Evolutionary conservation across 2,113 vertebrate species (phyloP), one percentile per base, ranked within the genome.

Genomic region (Rhabdornis inornatus): DNA sequence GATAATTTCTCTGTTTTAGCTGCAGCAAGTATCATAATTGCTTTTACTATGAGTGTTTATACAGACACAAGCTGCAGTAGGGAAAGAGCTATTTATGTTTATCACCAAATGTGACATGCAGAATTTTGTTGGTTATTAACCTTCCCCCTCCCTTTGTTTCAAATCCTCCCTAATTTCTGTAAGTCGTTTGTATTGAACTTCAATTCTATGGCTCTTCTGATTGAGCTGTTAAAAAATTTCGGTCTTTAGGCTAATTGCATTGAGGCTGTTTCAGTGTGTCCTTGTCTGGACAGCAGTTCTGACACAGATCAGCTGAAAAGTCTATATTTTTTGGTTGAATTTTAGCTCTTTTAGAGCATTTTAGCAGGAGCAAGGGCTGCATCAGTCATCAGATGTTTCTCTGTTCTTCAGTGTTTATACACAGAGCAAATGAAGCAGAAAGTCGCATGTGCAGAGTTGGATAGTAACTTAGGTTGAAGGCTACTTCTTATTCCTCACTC

Each of bases 1-100:
- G 71, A 44, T 94, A 90, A 86, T 92, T 70, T 78, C 30, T 92
- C 55, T 61, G 79, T 52, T 95, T 92, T 93, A 92, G 68, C 64
- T 90, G 79, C 64, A 89, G 28, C 37, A 78, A 89, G 37, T 81
- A 77, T 35, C 24, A 21, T 87, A 91, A 85, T 80, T 89, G 82
- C 61, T 72, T 70, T 84, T 84, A 53, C 65, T 2, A 5, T 50
- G 53, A 89, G 49, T 91, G 68, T 88, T 88, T 88, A 63, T 88
- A 87, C 33, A 94, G 91, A 91, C 55, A 60, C 15, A 90, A 83
- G 50, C 71, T 88, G 75, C 59, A 83, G 13, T 40, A 89, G 52
- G 33, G 66, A 83, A 63, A 47, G 68, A 82, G 53, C 61, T 95
- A 65, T 83, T 91, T 95, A 15, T 83, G 47, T 85, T 95, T 94